Evolutionary conservation across 2,888 invertebrate genomes (phyloP).

Genomic region (Muscina levida): DNA sequence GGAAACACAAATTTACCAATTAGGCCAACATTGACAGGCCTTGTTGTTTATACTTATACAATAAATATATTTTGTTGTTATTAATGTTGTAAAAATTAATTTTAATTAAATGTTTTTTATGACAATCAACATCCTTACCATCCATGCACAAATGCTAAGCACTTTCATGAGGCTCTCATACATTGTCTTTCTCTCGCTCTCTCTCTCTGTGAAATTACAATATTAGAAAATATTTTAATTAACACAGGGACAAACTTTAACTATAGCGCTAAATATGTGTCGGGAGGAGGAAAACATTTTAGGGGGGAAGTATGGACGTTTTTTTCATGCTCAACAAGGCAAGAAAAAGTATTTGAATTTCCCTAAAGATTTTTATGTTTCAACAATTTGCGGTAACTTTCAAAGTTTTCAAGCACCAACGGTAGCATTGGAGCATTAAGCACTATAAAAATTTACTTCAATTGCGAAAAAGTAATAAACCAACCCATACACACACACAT

Average conservation of each 20-base stretch:
- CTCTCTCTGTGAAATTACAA: background rate
- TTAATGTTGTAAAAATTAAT: too few species aligned
- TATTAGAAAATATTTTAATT: constrained; percentile 25
- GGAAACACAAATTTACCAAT: too few species aligned
- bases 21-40: too few species aligned
- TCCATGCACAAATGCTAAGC: too few species aligned
- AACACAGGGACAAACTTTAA: constrained; percentile 17
- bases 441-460: constrained; percentile 23
- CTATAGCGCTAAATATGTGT: background rate
- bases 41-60: too few species aligned
- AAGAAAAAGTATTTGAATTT: background rate
- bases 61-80: too few species aligned
- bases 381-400: constrained; percentile 37
- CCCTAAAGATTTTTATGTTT: constrained; percentile 25
- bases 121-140: too few species aligned
- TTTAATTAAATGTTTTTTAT: too few species aligned
- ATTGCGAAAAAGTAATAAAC: constrained; percentile 16
- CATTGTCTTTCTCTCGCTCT: too few species aligned
- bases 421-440: background rate
- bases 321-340: background rate
- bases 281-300: background rate
- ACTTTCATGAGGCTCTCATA: too few species aligned
- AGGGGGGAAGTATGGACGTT: background rate
- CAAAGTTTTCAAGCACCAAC: background rate
- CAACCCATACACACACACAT: background rate